Evolutionary conservation across 2,888 invertebrate species (phyloP).

Genomic region (Sphaerophoria rueppellii): DNA sequence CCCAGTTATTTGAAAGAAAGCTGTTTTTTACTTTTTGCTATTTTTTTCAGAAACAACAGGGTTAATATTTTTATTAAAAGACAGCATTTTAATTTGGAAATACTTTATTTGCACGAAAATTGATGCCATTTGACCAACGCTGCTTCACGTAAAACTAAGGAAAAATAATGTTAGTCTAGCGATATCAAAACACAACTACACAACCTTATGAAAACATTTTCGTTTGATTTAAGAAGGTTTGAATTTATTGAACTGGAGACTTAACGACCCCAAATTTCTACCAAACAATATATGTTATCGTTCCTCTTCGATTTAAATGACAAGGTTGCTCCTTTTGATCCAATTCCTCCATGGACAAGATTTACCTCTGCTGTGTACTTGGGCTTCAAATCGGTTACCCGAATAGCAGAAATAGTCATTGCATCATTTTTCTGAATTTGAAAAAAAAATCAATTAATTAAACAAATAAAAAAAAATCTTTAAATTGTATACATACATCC

Average conservation of each 20-base stretch:
- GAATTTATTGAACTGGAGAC: neutral
- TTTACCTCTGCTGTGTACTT: conserved; percentile 80
- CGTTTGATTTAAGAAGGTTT: neutral
- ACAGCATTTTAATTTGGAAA: too few relatives aligned
- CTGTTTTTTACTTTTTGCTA: too few relatives aligned
- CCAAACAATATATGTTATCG: conserved; percentile 81
- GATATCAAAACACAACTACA: too few relatives aligned
- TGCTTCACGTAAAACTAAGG: too few relatives aligned
- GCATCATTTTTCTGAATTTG: conserved; percentile 13
- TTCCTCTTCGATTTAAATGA: conserved; percentile 82
- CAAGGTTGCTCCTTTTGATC: conserved; percentile 80
- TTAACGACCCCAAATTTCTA: conserved; percentile 79
- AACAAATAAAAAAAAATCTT: neutral
- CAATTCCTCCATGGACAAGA: conserved; percentile 82
- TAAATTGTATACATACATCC: conserved; percentile 63
- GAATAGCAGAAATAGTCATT: conserved; percentile 68
- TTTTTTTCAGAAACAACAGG: too few relatives aligned
- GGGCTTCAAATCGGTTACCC: conserved; percentile 70
- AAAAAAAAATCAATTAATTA: neutral
- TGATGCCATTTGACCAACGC: too few relatives aligned
- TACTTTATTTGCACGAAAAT: too few relatives aligned
- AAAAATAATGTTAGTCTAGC: too few relatives aligned
- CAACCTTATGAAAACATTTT: too few relatives aligned
- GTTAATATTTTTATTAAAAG: too few relatives aligned
- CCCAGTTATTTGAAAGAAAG: too few relatives aligned